phyloP scores from a whole-genome alignment of 2,113 vertebrate genomes.

The Scortum barcoo region DNA sequence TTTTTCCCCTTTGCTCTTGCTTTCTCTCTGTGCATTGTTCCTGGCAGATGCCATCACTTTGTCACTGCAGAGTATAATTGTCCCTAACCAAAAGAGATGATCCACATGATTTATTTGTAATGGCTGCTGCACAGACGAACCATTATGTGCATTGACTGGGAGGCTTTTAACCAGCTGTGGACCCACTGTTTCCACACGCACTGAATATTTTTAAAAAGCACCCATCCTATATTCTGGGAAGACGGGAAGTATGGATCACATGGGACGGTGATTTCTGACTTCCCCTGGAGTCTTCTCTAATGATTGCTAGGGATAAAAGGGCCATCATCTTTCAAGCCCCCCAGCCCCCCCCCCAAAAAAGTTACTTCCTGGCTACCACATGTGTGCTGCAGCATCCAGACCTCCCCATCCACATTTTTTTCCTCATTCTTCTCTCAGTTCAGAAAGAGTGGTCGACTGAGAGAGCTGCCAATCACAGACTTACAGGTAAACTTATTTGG shows the following conservation, averaged over 20 bases:
- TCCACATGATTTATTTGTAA: slow-evolving; percentile 65
- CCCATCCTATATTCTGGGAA: slow-evolving; percentile 48
- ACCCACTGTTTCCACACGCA: slow-evolving; percentile 38
- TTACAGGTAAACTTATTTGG: background rate
- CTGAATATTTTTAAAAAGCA: slow-evolving; percentile 42
- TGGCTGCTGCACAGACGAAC: slow-evolving; percentile 51
- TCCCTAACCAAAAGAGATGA: slow-evolving; percentile 54
- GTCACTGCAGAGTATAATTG: slow-evolving; percentile 43
- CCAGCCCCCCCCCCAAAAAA: slow-evolving; percentile 13
- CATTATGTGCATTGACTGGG: slow-evolving; percentile 52
- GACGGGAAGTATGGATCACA: slow-evolving; percentile 71
- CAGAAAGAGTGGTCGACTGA: slow-evolving; percentile 14
- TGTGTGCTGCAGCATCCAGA: slow-evolving; percentile 65
- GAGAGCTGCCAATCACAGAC: slow-evolving; percentile 53
- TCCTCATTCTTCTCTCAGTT: slow-evolving; percentile 31
- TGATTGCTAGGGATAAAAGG: slow-evolving; percentile 72
- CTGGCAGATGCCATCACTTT: slow-evolving; percentile 43
- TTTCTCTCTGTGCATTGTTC: slow-evolving; percentile 34
- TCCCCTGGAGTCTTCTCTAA: slow-evolving; percentile 69
- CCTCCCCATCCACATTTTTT: slow-evolving; percentile 12
- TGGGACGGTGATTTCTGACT: slow-evolving; percentile 73
- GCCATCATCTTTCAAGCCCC: slow-evolving; percentile 63
- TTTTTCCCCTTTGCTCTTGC: slow-evolving; percentile 8
- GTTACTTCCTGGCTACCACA: slow-evolving; percentile 74
- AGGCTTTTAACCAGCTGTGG: slow-evolving; percentile 62